Evolutionary conservation across 2,113 vertebrate genomes (phyloP).

Genomic region (Calypte anna): DNA sequence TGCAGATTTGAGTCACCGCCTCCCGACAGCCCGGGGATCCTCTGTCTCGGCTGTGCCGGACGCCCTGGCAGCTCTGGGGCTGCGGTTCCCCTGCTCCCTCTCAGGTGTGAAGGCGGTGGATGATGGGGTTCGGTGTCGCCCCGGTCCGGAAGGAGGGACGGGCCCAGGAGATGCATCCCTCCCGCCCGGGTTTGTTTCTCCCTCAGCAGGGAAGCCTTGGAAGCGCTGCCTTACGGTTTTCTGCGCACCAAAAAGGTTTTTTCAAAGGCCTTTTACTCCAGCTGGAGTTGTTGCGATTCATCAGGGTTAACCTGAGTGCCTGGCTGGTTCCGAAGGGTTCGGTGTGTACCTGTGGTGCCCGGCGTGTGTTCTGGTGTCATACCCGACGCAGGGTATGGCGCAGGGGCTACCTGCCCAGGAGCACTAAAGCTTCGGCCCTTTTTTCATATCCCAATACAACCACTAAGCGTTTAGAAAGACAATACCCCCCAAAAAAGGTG

Average conservation of each 20-base stretch:
- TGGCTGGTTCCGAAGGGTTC: fast-evolving
- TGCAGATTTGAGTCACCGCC: no score
- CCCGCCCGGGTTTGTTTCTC: neutral
- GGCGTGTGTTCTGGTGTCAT: neutral
- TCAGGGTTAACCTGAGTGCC: fast-evolving
- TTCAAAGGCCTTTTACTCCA: neutral
- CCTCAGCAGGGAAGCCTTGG: neutral
- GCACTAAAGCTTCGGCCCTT: neutral
- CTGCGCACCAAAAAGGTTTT: neutral
- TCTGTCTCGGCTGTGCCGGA: no score
- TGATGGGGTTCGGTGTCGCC: fast-evolving
- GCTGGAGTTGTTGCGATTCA: neutral
- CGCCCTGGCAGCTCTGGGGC: no score
- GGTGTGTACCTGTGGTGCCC: fast-evolving
- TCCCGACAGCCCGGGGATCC: no score
- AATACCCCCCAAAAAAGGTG: neutral
- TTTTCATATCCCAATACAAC: neutral
- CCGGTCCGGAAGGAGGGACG: neutral
- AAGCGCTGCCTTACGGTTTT: neutral
- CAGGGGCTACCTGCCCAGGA: neutral
- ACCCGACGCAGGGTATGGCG: neutral
- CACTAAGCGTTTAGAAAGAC: neutral
- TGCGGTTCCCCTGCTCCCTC: neutral
- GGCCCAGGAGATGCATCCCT: fast-evolving
- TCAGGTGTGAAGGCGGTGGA: neutral